Evolutionary conservation across 2,113 vertebrate genomes (phyloP).

Genomic region (Ancistrus triradiatus): DNA sequence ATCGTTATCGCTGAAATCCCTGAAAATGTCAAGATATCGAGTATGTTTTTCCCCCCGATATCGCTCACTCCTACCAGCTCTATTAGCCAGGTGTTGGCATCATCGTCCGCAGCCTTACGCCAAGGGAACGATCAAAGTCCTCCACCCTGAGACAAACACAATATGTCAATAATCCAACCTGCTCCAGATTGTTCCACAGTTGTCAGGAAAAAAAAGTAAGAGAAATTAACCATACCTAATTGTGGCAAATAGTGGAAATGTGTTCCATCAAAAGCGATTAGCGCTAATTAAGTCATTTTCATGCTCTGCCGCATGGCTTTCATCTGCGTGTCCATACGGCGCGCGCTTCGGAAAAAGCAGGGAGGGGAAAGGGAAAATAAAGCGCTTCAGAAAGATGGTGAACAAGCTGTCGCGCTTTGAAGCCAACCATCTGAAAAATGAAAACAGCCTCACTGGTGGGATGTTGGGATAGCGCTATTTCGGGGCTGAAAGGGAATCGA

Average conservation of each 20-base stretch:
- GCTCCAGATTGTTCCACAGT: conserved; percentile 56
- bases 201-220: conserved; percentile 51
- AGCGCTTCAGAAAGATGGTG: conserved; percentile 23
- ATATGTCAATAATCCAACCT: conserved; percentile 53
- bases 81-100: background rate
- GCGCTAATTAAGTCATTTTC: conserved; percentile 72
- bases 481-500: background rate
- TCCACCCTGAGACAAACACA: conserved; percentile 42
- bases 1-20: no score
- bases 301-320: conserved; percentile 65
- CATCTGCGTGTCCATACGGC: conserved; percentile 61
- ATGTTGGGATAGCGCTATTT: conserved; percentile 36
- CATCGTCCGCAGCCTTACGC: conserved; percentile 2
- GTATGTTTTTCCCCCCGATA: no score
- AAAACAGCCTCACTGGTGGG: conserved; percentile 24
- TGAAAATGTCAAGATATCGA: no score
- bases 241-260: conserved; percentile 70
- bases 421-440: conserved; percentile 25
- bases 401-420: conserved; percentile 26
- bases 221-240: conserved; percentile 67
- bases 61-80: background rate
- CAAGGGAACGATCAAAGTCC: conserved; percentile 20
- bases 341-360: conserved; percentile 45
- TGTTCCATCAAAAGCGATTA: conserved; percentile 72
- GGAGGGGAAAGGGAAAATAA: conserved; percentile 49